Evolutionary conservation across 1,140 invertebrate species (phyloP).

Genomic region (Laupala kohalensis): DNA sequence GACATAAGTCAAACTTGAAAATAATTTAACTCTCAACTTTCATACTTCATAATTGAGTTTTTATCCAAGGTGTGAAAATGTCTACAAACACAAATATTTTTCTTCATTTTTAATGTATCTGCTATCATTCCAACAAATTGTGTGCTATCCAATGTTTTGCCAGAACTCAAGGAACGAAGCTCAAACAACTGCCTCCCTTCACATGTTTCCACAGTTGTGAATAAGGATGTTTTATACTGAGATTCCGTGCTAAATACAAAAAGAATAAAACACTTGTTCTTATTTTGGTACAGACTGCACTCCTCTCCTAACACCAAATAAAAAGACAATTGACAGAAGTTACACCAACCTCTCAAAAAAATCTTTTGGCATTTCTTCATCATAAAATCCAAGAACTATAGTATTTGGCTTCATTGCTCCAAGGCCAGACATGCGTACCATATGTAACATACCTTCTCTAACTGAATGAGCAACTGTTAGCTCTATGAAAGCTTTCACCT

Average conservation of each 20-base stretch:
- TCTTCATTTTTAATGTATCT: constrained; percentile 80
- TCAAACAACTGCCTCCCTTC: background rate
- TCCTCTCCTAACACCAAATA: background rate
- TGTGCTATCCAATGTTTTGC: constrained; percentile 20
- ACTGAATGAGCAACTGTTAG: constrained; percentile 75
- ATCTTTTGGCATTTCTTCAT: constrained; percentile 54
- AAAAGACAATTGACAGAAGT: background rate
- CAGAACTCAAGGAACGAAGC: background rate
- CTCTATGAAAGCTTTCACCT: constrained; percentile 94
- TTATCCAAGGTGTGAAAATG: constrained; percentile 81
- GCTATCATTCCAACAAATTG: constrained; percentile 85
- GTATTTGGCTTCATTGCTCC: constrained; percentile 99
- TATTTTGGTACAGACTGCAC: background rate
- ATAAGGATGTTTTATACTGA: constrained; percentile 13
- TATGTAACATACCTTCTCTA: constrained; percentile 80
- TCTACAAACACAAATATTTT: constrained; percentile 86
- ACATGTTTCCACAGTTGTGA: constrained; percentile 3
- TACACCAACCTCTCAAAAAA: constrained; percentile 47
- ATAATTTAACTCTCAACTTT: background rate
- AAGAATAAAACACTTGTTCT: background rate
- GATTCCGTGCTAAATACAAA: constrained; percentile 16
- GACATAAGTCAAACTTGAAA: background rate
- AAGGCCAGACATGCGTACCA: constrained; percentile 82
- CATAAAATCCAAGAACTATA: constrained; percentile 80
- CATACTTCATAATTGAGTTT: constrained; percentile 47